Evolutionary conservation across 2,797 vertebrate genomes (phyloP), one percentile per base, ranked within the genome.

Genomic region (Tinamus major): DNA sequence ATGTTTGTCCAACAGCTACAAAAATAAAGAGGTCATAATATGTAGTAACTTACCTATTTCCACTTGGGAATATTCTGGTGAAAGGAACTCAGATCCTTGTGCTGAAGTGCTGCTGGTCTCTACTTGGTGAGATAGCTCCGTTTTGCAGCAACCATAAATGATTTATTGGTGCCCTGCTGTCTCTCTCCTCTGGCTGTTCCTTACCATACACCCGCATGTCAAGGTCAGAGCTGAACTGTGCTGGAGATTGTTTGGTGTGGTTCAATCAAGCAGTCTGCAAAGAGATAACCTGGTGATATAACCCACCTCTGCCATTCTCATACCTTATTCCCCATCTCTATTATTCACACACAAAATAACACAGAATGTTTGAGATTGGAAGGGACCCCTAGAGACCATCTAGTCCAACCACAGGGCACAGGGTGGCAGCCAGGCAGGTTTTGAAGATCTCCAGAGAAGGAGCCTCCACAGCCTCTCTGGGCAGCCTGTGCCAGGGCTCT

Each of bases 21-120:
- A 80, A 77, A 77, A 62, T 78, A 56, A 72, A 85, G 26, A 79
- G 58, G 6, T 55, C 35, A 18, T 70, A 74, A 79, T 46, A 90
- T 59, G 35, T 19, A 64, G 49, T 48, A 56, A 71, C 33, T 72
- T 39, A 58, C n/a, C 42, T 41, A 37, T 39, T 59, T 51, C 51
- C 23, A 37, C 35, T 70, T 8, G 8, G 55, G 51, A 86, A 31
- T 41, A 15, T 41, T 29, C 37, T 33, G 42, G 69, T 20, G 56
- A 19, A 69, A 77, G 19, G 41, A 77, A 7, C 39, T 39, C 2
- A 0, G 44, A 68, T 68, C 26, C 29, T 61, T 48, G 61, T 79
- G 26, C 65, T 51, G 26, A 37, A 39, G 17, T 39, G 6, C n/a
- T 77, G 24, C 39, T 48, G 21, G 19, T 37, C 31, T 67, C 33